Conservation (phyloP, 2,888 invertebrate genomes). For the Conops quadrifasciatus region DNA sequence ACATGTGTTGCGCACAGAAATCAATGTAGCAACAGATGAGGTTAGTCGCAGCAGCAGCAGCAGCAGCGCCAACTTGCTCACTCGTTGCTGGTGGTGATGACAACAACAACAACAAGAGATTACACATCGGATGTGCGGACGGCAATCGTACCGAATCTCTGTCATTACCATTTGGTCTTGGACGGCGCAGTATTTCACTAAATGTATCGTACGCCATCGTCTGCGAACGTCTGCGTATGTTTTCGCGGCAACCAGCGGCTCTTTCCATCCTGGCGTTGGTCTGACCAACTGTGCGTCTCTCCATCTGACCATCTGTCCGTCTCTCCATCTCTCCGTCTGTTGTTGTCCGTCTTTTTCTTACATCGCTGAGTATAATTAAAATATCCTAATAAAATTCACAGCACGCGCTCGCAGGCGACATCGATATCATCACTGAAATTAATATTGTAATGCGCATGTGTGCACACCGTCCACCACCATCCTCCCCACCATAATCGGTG, state of each 20-base stretch:
- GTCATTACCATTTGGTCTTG: neutral
- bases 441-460: constrained; percentile 39
- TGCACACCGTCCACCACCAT: neutral
- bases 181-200: neutral
- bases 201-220: too few species aligned
- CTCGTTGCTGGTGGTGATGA: constrained; percentile 1
- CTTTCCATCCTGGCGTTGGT: neutral
- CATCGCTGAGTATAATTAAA: constrained; percentile 50
- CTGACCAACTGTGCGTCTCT: neutral
- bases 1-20: constrained; percentile 13
- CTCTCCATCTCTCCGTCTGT: constrained; percentile 1
- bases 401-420: constrained; percentile 55
- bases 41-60: neutral
- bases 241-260: too few species aligned
- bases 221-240: too few species aligned
- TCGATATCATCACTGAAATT: constrained; percentile 47
- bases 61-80: neutral
- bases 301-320: constrained; percentile 13
- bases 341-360: constrained; percentile 5
- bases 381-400: constrained; percentile 55
- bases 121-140: neutral
- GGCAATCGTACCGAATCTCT: neutral
- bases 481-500: neutral
- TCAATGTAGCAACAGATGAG: neutral
- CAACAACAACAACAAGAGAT: neutral